A percentile compares a stretch with the other conserved stretches of the same genome.
phyloP scores from a whole-genome alignment of 1,140 invertebrate genomes.

The Paracyclopina nana region DNA sequence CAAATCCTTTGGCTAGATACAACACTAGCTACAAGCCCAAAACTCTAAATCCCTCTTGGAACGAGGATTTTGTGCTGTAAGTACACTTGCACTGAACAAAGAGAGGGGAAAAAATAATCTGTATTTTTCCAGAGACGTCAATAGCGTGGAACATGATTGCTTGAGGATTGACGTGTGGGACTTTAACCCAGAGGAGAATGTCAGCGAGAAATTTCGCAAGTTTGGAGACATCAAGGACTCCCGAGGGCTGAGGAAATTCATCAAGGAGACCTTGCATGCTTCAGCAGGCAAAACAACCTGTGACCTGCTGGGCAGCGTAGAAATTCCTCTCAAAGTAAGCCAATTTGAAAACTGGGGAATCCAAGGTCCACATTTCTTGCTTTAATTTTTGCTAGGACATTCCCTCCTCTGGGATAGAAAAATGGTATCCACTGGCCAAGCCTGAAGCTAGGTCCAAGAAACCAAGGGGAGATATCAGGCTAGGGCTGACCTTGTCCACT shows the following conservation, averaged over 20 bases:
- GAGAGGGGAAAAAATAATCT: no score
- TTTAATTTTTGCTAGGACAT: not conserved
- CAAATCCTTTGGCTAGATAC: conserved; percentile 5
- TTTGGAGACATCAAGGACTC: conserved; percentile 62
- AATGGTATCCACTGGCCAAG: not conserved
- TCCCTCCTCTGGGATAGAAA: not conserved
- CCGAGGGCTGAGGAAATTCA: conserved; percentile 52
- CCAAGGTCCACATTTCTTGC: not conserved
- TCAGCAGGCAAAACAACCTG: conserved; percentile 80
- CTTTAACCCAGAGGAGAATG: conserved; percentile 69
- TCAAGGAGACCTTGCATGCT: conserved; percentile 89
- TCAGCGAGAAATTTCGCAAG: conserved; percentile 64
- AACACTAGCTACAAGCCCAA: conserved; percentile 73
- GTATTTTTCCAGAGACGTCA: conserved; percentile 17
- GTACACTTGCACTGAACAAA: conserved; percentile 27
- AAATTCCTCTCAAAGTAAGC: conserved; percentile 58
- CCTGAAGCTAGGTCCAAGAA: not conserved
- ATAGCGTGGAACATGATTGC: conserved; percentile 4
- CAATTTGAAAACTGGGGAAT: not conserved
- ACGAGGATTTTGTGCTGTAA: conserved; percentile 92
- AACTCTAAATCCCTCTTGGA: conserved; percentile 79
- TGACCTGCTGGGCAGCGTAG: conserved; percentile 74
- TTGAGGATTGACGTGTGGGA: conserved; percentile 34
- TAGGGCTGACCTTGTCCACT: not conserved
- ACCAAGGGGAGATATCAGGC: not conserved